A percentile compares a stretch with the other conserved stretches of the same genome.
Conservation (phyloP, 2,113 vertebrate genomes). For the Chloropsis cyanopogon region DNA sequence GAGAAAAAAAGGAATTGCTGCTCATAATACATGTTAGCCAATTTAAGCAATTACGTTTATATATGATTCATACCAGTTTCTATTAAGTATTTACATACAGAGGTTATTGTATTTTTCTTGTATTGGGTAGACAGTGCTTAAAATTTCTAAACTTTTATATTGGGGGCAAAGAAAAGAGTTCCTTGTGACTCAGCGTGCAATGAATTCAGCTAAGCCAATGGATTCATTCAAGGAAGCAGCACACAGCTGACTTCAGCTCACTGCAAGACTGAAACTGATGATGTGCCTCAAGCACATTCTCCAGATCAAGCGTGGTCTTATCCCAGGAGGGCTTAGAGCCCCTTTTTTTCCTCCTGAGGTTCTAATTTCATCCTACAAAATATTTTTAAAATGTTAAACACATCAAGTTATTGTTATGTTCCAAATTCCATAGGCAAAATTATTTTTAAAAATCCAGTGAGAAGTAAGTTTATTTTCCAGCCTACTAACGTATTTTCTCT, state of each 20-base stretch:
- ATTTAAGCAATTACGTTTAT: background rate
- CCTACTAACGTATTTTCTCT: background rate
- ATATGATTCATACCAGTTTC: background rate
- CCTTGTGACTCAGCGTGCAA: background rate
- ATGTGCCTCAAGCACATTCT: background rate
- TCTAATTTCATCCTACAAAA: background rate
- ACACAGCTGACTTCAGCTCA: background rate
- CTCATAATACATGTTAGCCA: background rate
- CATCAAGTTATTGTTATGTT: background rate
- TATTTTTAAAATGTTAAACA: background rate
- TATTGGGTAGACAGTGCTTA: background rate
- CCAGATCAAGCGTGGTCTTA: background rate
- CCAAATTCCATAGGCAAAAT: background rate
- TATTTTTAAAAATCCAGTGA: background rate
- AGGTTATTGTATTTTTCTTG: background rate
- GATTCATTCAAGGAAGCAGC: conserved; percentile 16
- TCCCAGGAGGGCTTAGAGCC: background rate
- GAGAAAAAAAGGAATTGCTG: background rate
- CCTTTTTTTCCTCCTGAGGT: background rate
- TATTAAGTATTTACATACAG: background rate
- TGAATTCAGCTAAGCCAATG: background rate
- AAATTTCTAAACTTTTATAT: background rate
- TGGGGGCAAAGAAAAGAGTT: background rate
- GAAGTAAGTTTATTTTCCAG: background rate
- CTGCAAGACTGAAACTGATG: conserved; percentile 25